phyloP scores from a whole-genome alignment of 2,797 vertebrate species.

The Propithecus perrieri region DNA sequence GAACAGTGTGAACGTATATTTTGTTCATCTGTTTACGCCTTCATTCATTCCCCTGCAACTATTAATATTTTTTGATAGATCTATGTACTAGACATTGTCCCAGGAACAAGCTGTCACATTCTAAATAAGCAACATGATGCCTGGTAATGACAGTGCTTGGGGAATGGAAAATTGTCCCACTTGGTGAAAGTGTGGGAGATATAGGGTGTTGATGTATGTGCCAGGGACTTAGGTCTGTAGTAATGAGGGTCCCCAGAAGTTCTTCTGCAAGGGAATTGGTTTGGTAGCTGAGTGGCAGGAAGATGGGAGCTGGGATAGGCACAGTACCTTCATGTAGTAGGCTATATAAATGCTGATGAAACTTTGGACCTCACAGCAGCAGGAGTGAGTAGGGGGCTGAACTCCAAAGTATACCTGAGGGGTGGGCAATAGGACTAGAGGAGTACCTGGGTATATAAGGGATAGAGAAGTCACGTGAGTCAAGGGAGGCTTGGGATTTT shows the following conservation, averaged over 20 bases:
- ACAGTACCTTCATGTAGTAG: not conserved
- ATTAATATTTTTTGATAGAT: not conserved
- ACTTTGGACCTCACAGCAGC: not conserved
- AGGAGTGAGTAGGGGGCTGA: not conserved
- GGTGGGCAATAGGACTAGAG: not conserved
- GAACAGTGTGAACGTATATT: not conserved
- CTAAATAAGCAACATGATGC: not conserved
- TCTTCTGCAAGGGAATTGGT: not conserved
- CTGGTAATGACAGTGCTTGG: not conserved
- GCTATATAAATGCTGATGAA: not conserved
- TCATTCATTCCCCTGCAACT: not conserved
- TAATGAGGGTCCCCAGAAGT: not conserved
- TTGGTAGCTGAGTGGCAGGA: not conserved
- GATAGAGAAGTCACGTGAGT: not conserved
- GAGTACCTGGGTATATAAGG: not conserved
- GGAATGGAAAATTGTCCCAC: not conserved
- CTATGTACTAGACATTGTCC: not conserved
- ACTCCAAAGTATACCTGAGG: not conserved
- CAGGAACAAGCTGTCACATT: not conserved
- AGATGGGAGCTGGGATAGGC: not conserved
- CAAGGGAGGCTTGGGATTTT: not conserved
- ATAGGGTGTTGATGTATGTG: not conserved
- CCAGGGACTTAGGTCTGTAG: not conserved
- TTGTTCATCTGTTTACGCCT: not conserved
- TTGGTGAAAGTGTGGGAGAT: not conserved